phyloP scores from a whole-genome alignment of 92 coral and sea anemone genomes.

The Parazoanthus swiftii region DNA sequence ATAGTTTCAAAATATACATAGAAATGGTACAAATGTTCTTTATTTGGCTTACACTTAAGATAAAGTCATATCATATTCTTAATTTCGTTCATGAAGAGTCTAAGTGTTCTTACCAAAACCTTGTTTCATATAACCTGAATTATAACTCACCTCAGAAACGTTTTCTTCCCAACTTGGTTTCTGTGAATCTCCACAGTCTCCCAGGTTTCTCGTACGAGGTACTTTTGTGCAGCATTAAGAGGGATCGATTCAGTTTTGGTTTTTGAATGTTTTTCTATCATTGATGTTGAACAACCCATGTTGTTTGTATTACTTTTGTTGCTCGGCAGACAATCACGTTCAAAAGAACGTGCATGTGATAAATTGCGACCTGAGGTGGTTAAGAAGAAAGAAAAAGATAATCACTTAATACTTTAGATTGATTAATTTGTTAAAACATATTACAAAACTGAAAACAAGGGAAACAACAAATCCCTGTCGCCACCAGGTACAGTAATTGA shows the following conservation, averaged over 20 bases:
- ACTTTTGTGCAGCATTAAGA: slow-evolving; percentile 70
- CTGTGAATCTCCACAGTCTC: slow-evolving; percentile 72
- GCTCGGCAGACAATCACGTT: not conserved
- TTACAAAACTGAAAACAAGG: no score
- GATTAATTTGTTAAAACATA: not conserved
- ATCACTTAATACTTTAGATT: not conserved
- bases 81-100: no score
- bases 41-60: not conserved
- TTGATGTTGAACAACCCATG: slow-evolving; percentile 37
- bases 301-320: not conserved
- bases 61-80: no score
- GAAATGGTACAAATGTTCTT: no score
- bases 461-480: not conserved
- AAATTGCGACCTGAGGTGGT: not conserved
- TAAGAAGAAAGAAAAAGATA: no score
- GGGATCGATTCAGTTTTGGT: slow-evolving; percentile 43
- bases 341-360: not conserved
- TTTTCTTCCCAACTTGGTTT: slow-evolving; percentile 66
- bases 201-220: slow-evolving; percentile 84
- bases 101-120: no score
- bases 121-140: no score
- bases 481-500: not conserved
- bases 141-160: slow-evolving; percentile 70
- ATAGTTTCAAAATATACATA: no score
- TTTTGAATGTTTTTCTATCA: slow-evolving; percentile 30